Evolutionary conservation across 2,113 vertebrate genomes (phyloP).

Genomic region (Acrocephalus arundinaceus): DNA sequence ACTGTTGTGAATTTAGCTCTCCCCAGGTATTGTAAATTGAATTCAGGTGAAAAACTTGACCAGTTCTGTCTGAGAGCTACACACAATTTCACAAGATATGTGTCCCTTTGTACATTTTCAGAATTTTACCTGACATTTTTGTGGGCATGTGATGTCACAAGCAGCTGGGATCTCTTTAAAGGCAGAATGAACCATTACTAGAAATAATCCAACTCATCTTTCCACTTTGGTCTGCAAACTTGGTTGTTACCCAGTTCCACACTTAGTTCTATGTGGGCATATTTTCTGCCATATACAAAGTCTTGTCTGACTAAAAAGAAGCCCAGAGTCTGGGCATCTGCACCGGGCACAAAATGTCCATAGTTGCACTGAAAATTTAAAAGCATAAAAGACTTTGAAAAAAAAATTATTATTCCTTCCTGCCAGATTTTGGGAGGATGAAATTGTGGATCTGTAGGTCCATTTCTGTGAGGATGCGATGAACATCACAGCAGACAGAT

Average conservation of each 20-base stretch:
- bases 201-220: neutral
- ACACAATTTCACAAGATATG: neutral
- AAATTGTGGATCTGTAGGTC: neutral
- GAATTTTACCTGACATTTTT: neutral
- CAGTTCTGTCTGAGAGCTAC: neutral
- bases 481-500: neutral
- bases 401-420: neutral
- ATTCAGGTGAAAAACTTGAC: neutral
- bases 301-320: neutral
- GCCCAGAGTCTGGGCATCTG: rapidly evolving
- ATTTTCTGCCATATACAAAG: neutral
- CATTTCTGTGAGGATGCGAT: neutral
- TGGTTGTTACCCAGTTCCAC: neutral
- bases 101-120: neutral
- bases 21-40: neutral
- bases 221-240: neutral
- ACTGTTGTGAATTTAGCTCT: neutral
- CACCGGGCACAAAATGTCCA: neutral
- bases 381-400: neutral
- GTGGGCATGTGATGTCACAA: neutral
- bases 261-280: neutral
- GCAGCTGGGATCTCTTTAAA: neutral
- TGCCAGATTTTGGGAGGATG: rapidly evolving
- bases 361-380: neutral
- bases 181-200: neutral